phyloP scores from a whole-genome alignment of 1,140 invertebrate genomes.

The Drosophila rhopaloa region DNA sequence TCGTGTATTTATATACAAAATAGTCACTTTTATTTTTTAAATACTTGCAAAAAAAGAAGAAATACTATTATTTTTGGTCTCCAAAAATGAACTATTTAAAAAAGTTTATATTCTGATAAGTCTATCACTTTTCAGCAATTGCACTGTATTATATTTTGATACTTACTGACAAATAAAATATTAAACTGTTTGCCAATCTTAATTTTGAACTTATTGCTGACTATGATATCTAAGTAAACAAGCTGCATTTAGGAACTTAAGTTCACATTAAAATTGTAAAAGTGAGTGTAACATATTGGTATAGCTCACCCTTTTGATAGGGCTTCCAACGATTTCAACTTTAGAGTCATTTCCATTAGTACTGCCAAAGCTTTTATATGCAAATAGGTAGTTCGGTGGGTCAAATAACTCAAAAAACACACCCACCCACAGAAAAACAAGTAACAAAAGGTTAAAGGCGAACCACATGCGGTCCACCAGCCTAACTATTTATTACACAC shows the following conservation, averaged over 20 bases:
- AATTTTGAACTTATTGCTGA: no score
- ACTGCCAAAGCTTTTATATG: constrained; percentile 31
- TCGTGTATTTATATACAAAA: background rate
- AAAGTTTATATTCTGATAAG: no score
- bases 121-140: no score
- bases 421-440: constrained; percentile 25
- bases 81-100: no score
- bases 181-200: no score
- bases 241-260: no score
- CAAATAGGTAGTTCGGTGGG: constrained; percentile 26
- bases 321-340: background rate
- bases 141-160: no score
- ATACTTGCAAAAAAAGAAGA: no score
- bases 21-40: no score
- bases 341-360: constrained; percentile 3
- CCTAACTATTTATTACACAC: constrained; percentile 65
- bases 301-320: background rate
- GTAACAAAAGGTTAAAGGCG: constrained; percentile 35
- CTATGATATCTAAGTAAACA: no score
- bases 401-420: constrained; percentile 12
- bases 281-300: constrained; percentile 2
- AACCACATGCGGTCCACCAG: constrained; percentile 63
- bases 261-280: background rate
- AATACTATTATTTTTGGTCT: no score
- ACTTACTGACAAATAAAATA: no score